These are phyloP conservation scores for Peromyscus nudipes DNA, from an alignment of 2,797 vertebrate genomes.

Conservation along the genomic window DNA sequence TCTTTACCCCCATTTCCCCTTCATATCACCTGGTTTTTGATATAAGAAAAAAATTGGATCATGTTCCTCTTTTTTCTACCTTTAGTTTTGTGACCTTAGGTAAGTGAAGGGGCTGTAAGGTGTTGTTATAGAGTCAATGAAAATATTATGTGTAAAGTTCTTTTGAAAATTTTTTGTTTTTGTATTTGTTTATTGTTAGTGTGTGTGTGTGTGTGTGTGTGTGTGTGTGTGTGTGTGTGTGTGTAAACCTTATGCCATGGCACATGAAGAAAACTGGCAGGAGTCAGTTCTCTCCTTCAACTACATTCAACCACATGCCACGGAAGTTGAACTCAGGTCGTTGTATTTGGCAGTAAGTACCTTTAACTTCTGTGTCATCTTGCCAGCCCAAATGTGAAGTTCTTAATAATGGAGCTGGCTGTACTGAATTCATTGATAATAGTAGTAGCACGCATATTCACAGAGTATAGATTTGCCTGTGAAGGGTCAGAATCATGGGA, in stretches of 20 bases:
- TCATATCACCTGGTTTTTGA: background rate
- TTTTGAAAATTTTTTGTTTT: background rate
- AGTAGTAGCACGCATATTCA: background rate
- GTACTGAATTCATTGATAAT: background rate
- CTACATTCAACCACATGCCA: no score
- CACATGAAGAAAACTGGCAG: background rate
- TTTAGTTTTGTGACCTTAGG: background rate
- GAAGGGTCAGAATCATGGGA: background rate
- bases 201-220: background rate
- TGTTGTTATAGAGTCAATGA: conserved; percentile 49
- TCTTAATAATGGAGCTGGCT: background rate
- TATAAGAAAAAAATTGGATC: background rate
- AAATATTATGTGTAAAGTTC: conserved; percentile 14
- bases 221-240: background rate
- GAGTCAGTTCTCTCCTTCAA: background rate
- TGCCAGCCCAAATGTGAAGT: background rate
- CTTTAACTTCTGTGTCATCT: background rate
- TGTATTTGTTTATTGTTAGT: background rate
- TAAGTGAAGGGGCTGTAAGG: conserved; percentile 43
- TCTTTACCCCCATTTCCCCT: background rate
- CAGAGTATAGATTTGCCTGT: background rate
- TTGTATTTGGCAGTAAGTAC: background rate
- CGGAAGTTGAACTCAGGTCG: background rate
- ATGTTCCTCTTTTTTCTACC: background rate
- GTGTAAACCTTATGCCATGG: background rate